Percentiles rank a stretch among this genome's conserved stretches.
Conservation (phyloP, 2,888 invertebrate genomes). For the Pinctada fucata region DNA sequence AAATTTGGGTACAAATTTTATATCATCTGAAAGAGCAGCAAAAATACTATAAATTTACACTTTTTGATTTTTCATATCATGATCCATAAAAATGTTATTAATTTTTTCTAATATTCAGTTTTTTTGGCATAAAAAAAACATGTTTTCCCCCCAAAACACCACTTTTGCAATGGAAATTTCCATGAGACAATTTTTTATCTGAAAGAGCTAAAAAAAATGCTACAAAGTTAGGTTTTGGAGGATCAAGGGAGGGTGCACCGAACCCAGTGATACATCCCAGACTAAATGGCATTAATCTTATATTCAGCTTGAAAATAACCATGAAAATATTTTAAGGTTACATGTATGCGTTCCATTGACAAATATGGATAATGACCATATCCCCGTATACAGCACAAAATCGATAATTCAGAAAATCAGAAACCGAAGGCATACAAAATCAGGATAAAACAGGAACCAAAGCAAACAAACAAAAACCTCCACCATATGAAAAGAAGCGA, state of each 20-base stretch:
- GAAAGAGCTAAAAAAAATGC: background rate
- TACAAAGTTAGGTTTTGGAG: background rate
- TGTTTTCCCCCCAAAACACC: constrained; percentile 1
- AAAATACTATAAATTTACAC: background rate
- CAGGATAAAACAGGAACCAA: too few relatives aligned
- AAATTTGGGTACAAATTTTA: background rate
- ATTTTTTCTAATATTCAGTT: background rate
- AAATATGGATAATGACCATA: too few relatives aligned
- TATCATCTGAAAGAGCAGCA: background rate
- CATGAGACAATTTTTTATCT: background rate
- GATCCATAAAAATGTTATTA: background rate
- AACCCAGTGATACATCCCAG: background rate
- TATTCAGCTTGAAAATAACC: too few relatives aligned
- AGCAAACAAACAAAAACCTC: too few relatives aligned
- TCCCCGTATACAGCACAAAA: too few relatives aligned
- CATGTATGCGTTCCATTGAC: too few relatives aligned
- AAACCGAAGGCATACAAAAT: too few relatives aligned
- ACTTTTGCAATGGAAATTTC: constrained; percentile 3
- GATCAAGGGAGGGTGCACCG: background rate
- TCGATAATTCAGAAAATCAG: too few relatives aligned
- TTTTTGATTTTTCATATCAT: background rate
- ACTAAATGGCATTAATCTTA: background rate
- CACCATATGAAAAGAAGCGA: too few relatives aligned
- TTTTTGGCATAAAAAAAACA: background rate
- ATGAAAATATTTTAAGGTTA: too few relatives aligned